Conservation (phyloP, 2,797 vertebrate genomes). For the Artibeus jamaicensis region DNA sequence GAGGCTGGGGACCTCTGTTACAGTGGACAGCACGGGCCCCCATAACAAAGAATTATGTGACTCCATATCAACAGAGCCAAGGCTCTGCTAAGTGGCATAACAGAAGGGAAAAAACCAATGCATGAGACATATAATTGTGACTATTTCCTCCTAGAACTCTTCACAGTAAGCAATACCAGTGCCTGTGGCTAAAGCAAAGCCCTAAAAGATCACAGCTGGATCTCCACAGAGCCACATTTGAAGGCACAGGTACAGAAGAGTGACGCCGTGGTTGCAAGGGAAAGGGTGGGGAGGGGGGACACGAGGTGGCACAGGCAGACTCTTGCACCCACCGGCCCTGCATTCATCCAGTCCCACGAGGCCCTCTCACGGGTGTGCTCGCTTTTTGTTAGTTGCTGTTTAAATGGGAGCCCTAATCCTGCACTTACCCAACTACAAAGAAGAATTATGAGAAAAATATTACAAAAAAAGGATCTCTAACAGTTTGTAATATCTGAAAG, state of each 20-base stretch:
- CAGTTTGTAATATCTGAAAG: background rate
- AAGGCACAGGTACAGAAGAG: background rate
- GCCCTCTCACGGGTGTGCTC: background rate
- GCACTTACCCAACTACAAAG: conserved; percentile 1
- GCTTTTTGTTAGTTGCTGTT: background rate
- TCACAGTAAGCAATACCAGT: background rate
- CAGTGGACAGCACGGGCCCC: background rate
- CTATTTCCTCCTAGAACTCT: background rate
- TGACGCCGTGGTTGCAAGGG: background rate
- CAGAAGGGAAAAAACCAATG: background rate
- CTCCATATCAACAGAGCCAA: background rate
- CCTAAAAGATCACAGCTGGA: background rate
- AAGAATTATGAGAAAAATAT: background rate
- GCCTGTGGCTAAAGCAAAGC: background rate
- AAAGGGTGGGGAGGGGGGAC: background rate
- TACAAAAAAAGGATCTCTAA: background rate
- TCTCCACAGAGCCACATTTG: background rate
- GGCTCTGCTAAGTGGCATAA: background rate
- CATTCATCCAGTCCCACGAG: background rate
- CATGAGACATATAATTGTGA: background rate
- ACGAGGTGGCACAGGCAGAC: background rate
- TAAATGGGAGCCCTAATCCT: background rate
- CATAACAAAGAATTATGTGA: background rate
- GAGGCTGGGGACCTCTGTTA: no score
- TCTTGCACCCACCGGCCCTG: background rate